Evolutionary conservation across 2,888 invertebrate species (phyloP).

Genomic region (Eupithecia subfuscata): DNA sequence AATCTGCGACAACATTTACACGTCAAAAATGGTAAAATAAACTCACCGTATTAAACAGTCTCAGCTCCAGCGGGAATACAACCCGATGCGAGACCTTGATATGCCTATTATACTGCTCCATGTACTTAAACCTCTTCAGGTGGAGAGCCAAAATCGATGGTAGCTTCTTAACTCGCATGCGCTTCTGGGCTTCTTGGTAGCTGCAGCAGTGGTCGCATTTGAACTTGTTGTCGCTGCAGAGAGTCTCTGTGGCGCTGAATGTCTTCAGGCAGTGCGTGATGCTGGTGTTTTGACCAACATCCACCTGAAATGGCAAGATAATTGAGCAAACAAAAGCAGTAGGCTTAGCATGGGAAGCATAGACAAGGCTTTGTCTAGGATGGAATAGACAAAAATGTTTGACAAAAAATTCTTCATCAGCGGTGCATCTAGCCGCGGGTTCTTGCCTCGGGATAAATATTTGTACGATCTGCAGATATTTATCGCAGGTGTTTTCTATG

Average conservation of each 20-base stretch:
- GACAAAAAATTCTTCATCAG: too few species aligned
- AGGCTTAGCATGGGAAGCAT: background rate
- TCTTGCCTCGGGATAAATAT: too few species aligned
- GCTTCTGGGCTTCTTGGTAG: slow-evolving; percentile 99
- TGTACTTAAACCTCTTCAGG: slow-evolving; percentile 98
- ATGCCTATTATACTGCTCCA: slow-evolving; percentile 99
- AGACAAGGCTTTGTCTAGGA: too few species aligned
- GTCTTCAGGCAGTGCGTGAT: slow-evolving; percentile 99
- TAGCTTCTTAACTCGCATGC: slow-evolving; percentile 99
- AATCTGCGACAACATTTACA: too few species aligned
- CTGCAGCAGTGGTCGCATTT: slow-evolving; percentile 99
- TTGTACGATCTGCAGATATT: too few species aligned
- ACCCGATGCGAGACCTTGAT: slow-evolving; percentile 99
- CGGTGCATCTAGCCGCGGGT: too few species aligned
- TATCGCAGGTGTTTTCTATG: too few species aligned
- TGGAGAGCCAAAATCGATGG: slow-evolving; percentile 99
- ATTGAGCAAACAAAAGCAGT: background rate
- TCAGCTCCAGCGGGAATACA: slow-evolving; percentile 98
- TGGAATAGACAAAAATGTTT: too few species aligned
- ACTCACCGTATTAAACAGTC: slow-evolving; percentile 98
- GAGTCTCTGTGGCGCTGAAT: slow-evolving; percentile 99
- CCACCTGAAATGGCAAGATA: slow-evolving; percentile 87
- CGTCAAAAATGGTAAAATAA: background rate
- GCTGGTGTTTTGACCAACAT: slow-evolving; percentile 99
- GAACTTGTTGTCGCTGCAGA: slow-evolving; percentile 99